Percentiles rank a stretch among this genome's conserved stretches.
phyloP scores from a whole-genome alignment of 2,113 vertebrate genomes.

The Xenotilapia longispinis region DNA sequence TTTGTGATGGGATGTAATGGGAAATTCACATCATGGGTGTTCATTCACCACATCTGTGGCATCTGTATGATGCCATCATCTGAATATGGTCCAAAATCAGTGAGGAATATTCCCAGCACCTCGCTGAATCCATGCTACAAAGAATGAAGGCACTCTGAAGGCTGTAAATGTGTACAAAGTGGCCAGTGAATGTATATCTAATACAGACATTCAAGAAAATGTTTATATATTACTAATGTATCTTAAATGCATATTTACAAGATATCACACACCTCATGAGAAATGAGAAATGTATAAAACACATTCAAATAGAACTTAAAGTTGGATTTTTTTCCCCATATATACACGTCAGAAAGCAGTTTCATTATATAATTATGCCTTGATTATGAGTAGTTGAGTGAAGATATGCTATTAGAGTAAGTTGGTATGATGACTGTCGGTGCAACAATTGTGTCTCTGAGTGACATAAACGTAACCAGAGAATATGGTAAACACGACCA shows the following conservation, averaged over 20 bases:
- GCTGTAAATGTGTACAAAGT: background rate
- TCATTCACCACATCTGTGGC: background rate
- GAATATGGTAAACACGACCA: background rate
- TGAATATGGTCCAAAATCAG: background rate
- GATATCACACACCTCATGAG: background rate
- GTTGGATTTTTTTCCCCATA: background rate
- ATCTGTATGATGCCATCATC: background rate
- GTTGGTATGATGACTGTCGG: background rate
- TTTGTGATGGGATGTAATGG: background rate
- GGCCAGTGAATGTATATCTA: background rate
- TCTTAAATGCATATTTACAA: background rate
- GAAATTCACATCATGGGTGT: background rate
- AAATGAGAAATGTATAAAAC: background rate
- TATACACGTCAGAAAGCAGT: background rate
- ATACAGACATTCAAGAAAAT: background rate
- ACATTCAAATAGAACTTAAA: background rate
- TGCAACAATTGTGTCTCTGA: background rate
- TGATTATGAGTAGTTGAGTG: background rate
- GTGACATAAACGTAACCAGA: background rate
- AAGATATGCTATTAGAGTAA: background rate
- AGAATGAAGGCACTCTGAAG: rapidly evolving
- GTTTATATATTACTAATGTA: background rate
- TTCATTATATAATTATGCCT: background rate
- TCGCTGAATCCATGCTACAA: background rate
- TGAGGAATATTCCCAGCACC: background rate